A percentile compares a stretch with the other conserved stretches of the same genome.
Conservation (phyloP, 2,113 vertebrate genomes). For the Odontophorus gujanensis region DNA sequence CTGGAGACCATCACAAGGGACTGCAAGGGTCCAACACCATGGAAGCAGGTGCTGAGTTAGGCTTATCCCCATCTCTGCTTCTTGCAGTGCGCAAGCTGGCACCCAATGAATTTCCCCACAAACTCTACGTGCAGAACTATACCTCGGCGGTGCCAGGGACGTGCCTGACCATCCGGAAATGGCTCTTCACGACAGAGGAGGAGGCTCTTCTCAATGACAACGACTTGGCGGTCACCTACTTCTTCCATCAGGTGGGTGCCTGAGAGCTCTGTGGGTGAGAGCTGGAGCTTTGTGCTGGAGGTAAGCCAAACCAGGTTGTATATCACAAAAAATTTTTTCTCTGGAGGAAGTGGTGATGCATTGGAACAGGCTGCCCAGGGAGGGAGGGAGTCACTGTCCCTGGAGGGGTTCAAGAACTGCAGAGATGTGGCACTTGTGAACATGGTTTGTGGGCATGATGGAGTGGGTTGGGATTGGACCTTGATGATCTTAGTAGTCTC, state of each 20-base stretch:
- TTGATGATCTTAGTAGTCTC: too few species aligned
- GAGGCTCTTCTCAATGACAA: constrained; percentile 93
- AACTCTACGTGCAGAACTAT: constrained; percentile 98
- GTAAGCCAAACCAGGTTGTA: neutral
- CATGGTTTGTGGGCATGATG: too few species aligned
- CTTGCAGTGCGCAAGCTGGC: constrained; percentile 90
- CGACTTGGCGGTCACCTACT: constrained; percentile 91
- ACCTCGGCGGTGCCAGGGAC: constrained; percentile 95
- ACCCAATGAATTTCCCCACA: constrained; percentile 97
- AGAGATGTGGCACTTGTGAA: too few species aligned
- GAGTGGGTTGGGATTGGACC: too few species aligned
- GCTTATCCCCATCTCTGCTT: fast-evolving
- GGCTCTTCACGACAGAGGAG: constrained; percentile 95
- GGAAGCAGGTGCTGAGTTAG: neutral
- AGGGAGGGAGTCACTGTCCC: too few species aligned
- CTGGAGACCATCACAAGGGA: too few species aligned
- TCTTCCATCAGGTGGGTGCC: constrained; percentile 93
- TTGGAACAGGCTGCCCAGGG: too few species aligned
- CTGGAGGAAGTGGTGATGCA: too few species aligned
- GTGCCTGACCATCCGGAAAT: constrained; percentile 93
- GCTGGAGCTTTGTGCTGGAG: neutral
- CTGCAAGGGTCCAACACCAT: fast-evolving
- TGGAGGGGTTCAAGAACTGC: too few species aligned
- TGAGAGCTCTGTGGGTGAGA: neutral
- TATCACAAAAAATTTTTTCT: neutral